Conservation (phyloP, 2,113 vertebrate species). For the Gobiocypris rarus region DNA sequence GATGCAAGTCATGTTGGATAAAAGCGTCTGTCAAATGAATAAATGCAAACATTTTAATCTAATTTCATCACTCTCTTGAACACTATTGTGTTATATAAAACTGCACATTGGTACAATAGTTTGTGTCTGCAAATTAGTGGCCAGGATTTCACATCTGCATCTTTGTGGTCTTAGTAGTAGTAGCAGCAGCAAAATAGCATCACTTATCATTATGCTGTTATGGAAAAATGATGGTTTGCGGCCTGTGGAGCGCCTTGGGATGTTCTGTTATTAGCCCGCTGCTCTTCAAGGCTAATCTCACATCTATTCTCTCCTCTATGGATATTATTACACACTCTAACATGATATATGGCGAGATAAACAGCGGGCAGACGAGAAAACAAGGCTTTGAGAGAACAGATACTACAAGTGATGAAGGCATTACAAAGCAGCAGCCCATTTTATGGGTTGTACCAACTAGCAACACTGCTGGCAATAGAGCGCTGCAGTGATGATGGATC, state of each 20-base stretch:
- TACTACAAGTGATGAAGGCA: neutral
- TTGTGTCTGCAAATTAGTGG: too few species aligned
- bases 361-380: neutral
- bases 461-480: neutral
- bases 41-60: too few species aligned
- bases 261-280: neutral
- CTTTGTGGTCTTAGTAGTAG: neutral
- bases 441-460: neutral
- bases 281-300: constrained; percentile 36
- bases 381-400: neutral
- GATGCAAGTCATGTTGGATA: neutral
- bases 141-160: neutral
- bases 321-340: constrained; percentile 27
- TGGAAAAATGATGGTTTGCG: neutral
- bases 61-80: too few species aligned
- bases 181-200: neutral
- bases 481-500: too few species aligned
- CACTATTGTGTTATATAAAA: too few species aligned
- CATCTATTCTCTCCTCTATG: constrained; percentile 25
- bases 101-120: too few species aligned
- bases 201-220: neutral
- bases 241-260: constrained; percentile 3
- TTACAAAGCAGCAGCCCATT: neutral
- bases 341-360: neutral
- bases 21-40: neutral